Conservation (phyloP, 2,888 invertebrate species). For the Dynastes tityus region DNA sequence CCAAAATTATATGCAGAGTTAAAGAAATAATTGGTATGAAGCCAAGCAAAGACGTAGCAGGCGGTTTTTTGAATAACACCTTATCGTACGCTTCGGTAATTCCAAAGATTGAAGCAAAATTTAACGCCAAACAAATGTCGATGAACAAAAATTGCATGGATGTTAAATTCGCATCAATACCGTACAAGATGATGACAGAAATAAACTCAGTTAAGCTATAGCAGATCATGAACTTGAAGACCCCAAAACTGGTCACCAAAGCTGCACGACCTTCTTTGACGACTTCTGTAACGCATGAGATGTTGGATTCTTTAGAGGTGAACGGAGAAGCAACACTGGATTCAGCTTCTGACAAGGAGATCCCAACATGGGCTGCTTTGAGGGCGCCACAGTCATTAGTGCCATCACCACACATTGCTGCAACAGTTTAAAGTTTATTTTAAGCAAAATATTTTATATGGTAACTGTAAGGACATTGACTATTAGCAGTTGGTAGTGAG, state of each 20-base stretch:
- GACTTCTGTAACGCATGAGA: constrained; percentile 87
- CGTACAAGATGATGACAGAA: constrained; percentile 90
- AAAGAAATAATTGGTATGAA: constrained; percentile 73
- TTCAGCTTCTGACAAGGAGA: constrained; percentile 92
- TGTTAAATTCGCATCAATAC: constrained; percentile 76
- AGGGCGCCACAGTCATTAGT: constrained; percentile 97
- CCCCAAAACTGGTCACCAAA: constrained; percentile 95
- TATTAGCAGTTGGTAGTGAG: no score
- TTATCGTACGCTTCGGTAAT: constrained; percentile 73
- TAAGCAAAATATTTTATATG: not conserved
- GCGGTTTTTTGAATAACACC: constrained; percentile 71
- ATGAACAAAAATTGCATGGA: constrained; percentile 79
- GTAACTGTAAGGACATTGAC: no score
- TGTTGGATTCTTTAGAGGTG: constrained; percentile 88
- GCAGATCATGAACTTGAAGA: constrained; percentile 98
- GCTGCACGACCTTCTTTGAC: constrained; percentile 93
- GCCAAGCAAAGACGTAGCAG: constrained; percentile 73
- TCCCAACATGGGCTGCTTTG: constrained; percentile 93
- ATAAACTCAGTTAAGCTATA: constrained; percentile 94
- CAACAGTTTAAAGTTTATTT: constrained; percentile 56
- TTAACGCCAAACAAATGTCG: constrained; percentile 77
- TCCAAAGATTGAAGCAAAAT: constrained; percentile 78
- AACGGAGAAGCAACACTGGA: constrained; percentile 96
- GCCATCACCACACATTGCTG: constrained; percentile 97
- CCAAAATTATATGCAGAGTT: constrained; percentile 71